These are phyloP conservation scores for Nansenia antarctica DNA, from an alignment of 2,113 vertebrate genomes.

Conservation along the genomic window DNA sequence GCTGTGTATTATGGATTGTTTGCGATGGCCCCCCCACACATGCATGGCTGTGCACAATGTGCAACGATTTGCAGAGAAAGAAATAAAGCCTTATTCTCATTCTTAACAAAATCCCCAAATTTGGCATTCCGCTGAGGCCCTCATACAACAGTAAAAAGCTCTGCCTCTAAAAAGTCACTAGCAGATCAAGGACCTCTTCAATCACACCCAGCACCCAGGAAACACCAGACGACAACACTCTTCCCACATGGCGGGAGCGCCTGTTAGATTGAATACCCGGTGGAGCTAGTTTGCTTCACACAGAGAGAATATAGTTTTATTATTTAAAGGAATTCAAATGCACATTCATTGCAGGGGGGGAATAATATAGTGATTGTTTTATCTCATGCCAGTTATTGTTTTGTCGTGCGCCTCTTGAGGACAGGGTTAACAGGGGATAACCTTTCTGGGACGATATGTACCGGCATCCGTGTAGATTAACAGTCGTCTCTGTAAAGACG, in stretches of 20 bases:
- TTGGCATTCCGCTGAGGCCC: background rate
- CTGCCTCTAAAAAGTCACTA: background rate
- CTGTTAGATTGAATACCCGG: conserved; percentile 11
- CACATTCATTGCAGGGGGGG: too few relatives aligned
- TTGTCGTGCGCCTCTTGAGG: background rate
- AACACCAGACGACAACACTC: background rate
- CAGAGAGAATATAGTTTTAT: conserved; percentile 2
- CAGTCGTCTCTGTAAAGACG: too few relatives aligned
- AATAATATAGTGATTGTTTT: too few relatives aligned
- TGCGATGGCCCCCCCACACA: background rate
- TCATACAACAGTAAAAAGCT: background rate
- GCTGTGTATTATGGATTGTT: background rate
- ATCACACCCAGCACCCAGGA: background rate
- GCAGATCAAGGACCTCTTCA: background rate
- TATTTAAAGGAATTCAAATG: conserved; percentile 1
- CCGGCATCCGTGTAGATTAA: too few relatives aligned
- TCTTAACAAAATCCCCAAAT: background rate
- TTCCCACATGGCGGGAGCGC: background rate
- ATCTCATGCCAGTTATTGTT: background rate
- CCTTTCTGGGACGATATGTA: too few relatives aligned
- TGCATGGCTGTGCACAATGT: background rate
- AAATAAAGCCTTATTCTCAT: background rate
- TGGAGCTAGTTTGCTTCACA: background rate
- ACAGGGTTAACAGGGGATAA: too few relatives aligned
- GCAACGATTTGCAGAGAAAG: background rate